Base-by-base conservation (phyloP, 2,113 vertebrate species). In the Leiothrix lutea region DNA sequence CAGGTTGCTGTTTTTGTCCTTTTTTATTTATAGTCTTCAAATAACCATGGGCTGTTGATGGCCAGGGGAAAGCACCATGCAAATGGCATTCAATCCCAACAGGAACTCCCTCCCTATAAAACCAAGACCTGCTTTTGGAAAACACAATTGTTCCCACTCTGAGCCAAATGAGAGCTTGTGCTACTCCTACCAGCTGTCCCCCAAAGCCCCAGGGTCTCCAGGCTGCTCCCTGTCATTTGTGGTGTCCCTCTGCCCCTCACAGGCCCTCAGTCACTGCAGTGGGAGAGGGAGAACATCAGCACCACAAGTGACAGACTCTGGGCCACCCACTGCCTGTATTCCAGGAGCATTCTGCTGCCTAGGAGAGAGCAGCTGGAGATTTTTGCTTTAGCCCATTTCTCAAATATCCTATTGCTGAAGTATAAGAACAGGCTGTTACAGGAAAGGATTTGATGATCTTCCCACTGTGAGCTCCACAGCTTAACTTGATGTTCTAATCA, bases 21-120 rank as follows among this genome's bases (percentile, higher is more conserved):
- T 3, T 66, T 94, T 91, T 94, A 96, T 97, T 96, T 95, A 91
- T 92, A 97, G 91, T 54, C 69, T 81, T 83, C 67, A 94, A 91
- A 95, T 80, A 94, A 91, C 57, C 65, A 85, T 0, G 7, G 85
- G 81, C 73, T 90, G 74, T 57, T 84, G 69, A 88, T 53, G 62
- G 71, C 88, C 67, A 73, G 85, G 92, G 88, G 72, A 61, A 92
- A 92, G 72, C 12, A 84, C 88, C 60, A 74, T 56, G 61, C 56
- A 86, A 67, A 94, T 51, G 72, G 25, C 86, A 93, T 80, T 92
- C 51, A 78, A 33, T 86, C 69, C 83, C 95, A 86, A 70, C 51
- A 79, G 94, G 91, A 94, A 35, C 29, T 84, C 72, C 83, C 65
- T 86, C 60, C 33, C 80, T 83, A 8, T 36, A 86, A 90, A 77